Conservation (phyloP, 1,140 invertebrate species). For the Leguminivora glycinivorella region DNA sequence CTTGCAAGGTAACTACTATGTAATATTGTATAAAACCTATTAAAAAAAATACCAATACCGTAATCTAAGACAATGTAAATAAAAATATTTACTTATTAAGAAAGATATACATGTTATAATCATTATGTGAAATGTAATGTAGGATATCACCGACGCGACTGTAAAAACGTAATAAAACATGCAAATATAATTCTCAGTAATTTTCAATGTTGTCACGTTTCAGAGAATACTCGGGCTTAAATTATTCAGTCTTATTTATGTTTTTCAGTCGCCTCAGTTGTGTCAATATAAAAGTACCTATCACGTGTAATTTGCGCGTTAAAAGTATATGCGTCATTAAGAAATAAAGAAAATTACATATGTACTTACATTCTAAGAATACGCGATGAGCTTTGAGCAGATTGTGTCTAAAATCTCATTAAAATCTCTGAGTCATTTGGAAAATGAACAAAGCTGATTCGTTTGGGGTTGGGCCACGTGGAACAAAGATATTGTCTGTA, state of each 20-base stretch:
- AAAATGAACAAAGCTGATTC: not conserved
- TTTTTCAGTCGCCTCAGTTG: not conserved
- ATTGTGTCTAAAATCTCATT: not conserved
- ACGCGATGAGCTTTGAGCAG: not conserved
- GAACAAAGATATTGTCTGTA: slow-evolving; percentile 21
- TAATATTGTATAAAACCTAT: too few relatives aligned
- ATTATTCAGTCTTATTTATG: slow-evolving; percentile 15
- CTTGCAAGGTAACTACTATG: too few relatives aligned
- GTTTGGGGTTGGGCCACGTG: not conserved
- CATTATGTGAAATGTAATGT: not conserved
- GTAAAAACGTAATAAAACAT: slow-evolving; percentile 14
- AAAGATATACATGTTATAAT: too few relatives aligned
- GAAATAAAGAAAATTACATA: not conserved
- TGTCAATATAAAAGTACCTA: slow-evolving; percentile 1
- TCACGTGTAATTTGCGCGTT: not conserved
- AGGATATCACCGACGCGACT: not conserved
- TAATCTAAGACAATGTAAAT: too few relatives aligned
- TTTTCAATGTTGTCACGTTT: slow-evolving; percentile 4
- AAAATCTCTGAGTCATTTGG: not conserved
- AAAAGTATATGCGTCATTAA: not conserved
- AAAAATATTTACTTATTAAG: too few relatives aligned
- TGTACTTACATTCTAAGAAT: not conserved
- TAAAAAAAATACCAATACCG: too few relatives aligned
- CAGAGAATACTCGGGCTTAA: not conserved
- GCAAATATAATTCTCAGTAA: not conserved